Percentiles rank a stretch among this genome's conserved stretches.
Conservation (phyloP, 2,888 invertebrate genomes). For the Microctonus aethiopoides region DNA sequence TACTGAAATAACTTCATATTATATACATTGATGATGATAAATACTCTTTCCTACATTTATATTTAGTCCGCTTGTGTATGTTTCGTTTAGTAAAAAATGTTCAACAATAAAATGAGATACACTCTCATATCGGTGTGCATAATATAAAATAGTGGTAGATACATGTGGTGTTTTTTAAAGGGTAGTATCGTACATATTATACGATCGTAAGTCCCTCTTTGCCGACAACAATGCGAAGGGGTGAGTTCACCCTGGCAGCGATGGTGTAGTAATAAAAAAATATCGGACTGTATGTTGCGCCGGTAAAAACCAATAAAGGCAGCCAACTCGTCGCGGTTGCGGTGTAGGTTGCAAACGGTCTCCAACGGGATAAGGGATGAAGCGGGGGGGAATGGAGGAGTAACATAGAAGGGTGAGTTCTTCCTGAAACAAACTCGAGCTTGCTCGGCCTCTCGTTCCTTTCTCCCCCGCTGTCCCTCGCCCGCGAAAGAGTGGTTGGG, state of each 20-base stretch:
- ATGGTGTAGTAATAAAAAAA: slow-evolving; percentile 56
- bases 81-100: slow-evolving; percentile 24
- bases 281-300: slow-evolving; percentile 57
- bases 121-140: neutral
- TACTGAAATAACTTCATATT: neutral
- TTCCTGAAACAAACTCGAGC: slow-evolving; percentile 62
- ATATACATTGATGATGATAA: neutral
- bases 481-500: slow-evolving; percentile 51
- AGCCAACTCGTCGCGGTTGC: slow-evolving; percentile 50
- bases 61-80: neutral
- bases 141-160: neutral
- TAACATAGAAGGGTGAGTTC: slow-evolving; percentile 49
- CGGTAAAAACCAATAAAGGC: slow-evolving; percentile 64
- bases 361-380: slow-evolving; percentile 28
- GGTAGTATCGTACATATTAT: slow-evolving; percentile 29
- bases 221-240: slow-evolving; percentile 47
- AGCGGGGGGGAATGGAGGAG: slow-evolving; percentile 19
- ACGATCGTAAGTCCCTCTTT: slow-evolving; percentile 30
- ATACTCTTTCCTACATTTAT: neutral
- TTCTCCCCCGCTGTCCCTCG: slow-evolving; percentile 24
- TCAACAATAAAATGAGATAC: neutral
- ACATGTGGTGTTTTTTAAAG: slow-evolving; percentile 1
- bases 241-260: slow-evolving; percentile 19
- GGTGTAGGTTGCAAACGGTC: slow-evolving; percentile 50
- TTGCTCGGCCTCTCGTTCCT: neutral